A percentile compares a stretch with the other conserved stretches of the same genome.
Conservation (phyloP, 2,113 vertebrate genomes). For the Tachycineta bicolor region DNA sequence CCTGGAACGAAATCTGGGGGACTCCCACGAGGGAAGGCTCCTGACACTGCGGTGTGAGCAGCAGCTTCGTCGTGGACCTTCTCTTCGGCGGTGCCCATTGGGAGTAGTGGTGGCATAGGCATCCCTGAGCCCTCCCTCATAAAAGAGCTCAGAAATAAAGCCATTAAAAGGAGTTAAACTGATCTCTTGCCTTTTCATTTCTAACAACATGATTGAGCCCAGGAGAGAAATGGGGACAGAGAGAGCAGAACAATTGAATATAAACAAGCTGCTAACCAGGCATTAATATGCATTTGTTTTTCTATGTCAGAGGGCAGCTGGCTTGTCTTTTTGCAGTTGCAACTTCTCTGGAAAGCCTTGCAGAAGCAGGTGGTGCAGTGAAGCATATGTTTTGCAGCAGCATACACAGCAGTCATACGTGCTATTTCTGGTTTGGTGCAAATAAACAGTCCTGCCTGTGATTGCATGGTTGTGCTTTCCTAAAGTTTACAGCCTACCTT, state of each 20-base stretch:
- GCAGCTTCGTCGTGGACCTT: too few relatives aligned
- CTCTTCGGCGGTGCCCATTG: too few relatives aligned
- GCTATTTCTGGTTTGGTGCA: not conserved
- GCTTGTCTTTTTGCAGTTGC: not conserved
- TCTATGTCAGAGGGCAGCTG: not conserved
- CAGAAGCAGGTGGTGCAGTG: not conserved
- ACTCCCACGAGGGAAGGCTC: too few relatives aligned
- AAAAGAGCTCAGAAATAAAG: too few relatives aligned
- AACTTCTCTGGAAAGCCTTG: not conserved
- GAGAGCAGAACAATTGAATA: not conserved
- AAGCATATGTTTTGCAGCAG: not conserved
- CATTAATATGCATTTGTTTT: not conserved
- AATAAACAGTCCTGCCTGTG: not conserved
- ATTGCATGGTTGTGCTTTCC: not conserved
- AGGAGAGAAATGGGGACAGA: not conserved
- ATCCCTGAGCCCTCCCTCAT: too few relatives aligned
- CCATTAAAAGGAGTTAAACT: too few relatives aligned
- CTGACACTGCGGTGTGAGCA: too few relatives aligned
- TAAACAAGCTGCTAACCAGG: not conserved
- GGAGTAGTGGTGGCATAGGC: too few relatives aligned
- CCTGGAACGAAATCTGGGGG: too few relatives aligned
- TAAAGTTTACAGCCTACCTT: not conserved
- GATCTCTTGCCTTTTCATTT: too few relatives aligned
- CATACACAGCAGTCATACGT: not conserved
- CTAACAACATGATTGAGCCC: not conserved